These are phyloP conservation scores for Hippopotamus amphibius DNA, from an alignment of 2,113 vertebrate genomes.

Conservation along the genomic window DNA sequence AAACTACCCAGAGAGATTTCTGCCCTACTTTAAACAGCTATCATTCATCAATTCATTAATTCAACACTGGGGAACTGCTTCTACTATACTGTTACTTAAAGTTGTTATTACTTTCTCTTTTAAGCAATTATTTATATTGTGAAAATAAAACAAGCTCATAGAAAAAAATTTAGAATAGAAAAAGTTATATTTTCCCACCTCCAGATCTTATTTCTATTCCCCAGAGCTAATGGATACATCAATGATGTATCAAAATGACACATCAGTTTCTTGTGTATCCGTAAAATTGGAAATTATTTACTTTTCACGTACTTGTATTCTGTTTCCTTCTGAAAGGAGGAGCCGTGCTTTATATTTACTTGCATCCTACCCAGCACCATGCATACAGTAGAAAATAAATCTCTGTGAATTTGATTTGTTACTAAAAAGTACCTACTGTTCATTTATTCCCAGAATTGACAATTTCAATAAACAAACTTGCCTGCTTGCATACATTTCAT, in stretches of 20 bases:
- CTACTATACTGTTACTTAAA: background rate
- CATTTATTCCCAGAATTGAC: constrained; percentile 24
- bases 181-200: background rate
- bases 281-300: constrained; percentile 25
- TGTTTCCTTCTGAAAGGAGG: background rate
- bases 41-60: background rate
- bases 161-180: constrained; percentile 6
- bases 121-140: background rate
- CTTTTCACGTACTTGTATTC: background rate
- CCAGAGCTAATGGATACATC: background rate
- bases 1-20: background rate
- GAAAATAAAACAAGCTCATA: constrained; percentile 35
- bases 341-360: background rate
- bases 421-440: constrained; percentile 38
- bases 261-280: background rate
- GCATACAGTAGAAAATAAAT: background rate
- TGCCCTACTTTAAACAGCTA: background rate
- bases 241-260: background rate
- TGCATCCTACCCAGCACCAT: background rate
- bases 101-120: background rate
- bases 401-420: constrained; percentile 11
- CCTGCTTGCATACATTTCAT: background rate
- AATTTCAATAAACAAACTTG: constrained; percentile 23
- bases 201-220: background rate
- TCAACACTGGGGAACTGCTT: background rate